phyloP scores from a whole-genome alignment of 2,113 vertebrate species.

The Bos javanicus region DNA sequence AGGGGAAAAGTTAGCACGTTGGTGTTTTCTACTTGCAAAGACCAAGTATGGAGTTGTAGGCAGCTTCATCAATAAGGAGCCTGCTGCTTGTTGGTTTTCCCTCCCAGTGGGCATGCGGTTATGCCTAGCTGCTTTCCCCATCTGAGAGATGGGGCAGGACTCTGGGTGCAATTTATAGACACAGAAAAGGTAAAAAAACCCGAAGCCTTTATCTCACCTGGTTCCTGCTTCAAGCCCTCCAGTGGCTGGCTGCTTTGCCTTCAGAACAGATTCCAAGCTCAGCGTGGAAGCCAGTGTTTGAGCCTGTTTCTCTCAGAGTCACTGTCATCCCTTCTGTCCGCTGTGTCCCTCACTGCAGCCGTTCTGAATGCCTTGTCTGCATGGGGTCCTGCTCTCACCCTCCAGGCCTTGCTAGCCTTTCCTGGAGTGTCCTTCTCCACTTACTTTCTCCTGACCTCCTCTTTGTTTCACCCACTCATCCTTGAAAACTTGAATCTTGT shows the following conservation, averaged over 20 bases:
- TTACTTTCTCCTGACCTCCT: neutral
- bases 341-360: rapidly evolving
- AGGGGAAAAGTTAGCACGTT: neutral
- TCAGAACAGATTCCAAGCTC: neutral
- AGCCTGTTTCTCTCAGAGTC: neutral
- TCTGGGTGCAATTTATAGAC: neutral
- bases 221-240: neutral
- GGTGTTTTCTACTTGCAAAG: neutral
- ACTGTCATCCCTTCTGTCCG: rapidly evolving
- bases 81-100: neutral
- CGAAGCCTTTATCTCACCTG: neutral
- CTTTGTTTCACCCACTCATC: neutral
- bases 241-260: neutral
- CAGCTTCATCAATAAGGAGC: neutral
- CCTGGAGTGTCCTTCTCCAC: neutral
- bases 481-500: neutral
- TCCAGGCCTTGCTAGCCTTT: neutral
- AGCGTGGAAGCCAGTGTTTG: neutral
- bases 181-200: neutral
- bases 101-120: neutral
- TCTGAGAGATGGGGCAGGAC: neutral
- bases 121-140: neutral
- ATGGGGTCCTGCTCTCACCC: neutral
- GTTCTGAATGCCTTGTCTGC: neutral
- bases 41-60: neutral